phyloP scores from a whole-genome alignment of 1,140 invertebrate species.

The Rhopalosiphum padi region DNA sequence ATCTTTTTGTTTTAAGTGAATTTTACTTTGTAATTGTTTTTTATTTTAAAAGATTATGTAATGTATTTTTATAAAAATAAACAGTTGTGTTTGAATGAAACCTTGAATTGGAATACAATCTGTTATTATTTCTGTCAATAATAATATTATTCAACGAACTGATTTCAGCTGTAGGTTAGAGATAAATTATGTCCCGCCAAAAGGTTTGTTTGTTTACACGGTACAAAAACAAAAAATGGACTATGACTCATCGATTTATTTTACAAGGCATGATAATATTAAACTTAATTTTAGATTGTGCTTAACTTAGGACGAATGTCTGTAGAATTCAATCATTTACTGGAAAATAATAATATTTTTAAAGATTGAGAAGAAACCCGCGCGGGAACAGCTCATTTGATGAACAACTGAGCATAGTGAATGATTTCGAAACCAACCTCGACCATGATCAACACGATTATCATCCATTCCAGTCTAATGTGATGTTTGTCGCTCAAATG shows the following conservation, averaged over 20 bases:
- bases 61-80: conserved; percentile 20
- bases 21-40: conserved; percentile 2
- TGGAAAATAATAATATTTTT: background rate
- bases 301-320: background rate
- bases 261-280: background rate
- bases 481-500: conserved; percentile 92
- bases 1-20: background rate
- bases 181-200: background rate
- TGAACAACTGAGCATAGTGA: conserved; percentile 68
- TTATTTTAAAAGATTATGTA: background rate
- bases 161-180: background rate
- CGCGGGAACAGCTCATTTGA: background rate
- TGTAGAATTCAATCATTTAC: background rate
- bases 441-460: conserved; percentile 92
- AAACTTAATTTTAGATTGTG: background rate
- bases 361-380: background rate
- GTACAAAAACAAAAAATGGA: background rate
- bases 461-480: conserved; percentile 93
- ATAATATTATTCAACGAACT: background rate
- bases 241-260: background rate
- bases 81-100: background rate
- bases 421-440: conserved; percentile 90
- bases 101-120: background rate
- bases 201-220: background rate
- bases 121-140: background rate